Conservation (phyloP, 2,113 vertebrate species). For the Microcebus murinus region DNA sequence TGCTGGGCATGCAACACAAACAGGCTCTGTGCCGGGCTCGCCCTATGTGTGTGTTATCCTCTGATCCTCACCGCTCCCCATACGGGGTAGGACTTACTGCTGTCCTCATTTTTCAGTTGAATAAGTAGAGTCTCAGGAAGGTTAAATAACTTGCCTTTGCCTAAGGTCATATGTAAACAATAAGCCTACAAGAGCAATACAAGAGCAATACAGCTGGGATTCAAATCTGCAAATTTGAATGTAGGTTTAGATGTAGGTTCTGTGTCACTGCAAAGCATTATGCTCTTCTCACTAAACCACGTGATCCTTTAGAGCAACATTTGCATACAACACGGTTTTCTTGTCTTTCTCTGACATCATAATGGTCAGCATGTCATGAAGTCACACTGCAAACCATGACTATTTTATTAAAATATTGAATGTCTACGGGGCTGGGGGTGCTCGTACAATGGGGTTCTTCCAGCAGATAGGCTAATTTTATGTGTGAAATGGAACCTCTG, state of each 20-base stretch:
- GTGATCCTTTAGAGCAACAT: not conserved
- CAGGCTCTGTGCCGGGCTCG: not conserved
- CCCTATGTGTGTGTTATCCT: accelerated
- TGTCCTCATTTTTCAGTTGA: not conserved
- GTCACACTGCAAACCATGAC: not conserved
- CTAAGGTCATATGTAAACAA: not conserved
- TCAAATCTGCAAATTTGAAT: not conserved
- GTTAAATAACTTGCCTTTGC: not conserved
- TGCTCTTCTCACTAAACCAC: not conserved
- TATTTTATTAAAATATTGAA: not conserved
- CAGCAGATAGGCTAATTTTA: not conserved
- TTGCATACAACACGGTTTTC: not conserved
- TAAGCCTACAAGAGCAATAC: not conserved
- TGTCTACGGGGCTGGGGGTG: no score
- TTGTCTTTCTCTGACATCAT: not conserved
- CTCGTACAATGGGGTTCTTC: not conserved
- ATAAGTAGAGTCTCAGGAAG: not conserved
- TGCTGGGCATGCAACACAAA: no score
- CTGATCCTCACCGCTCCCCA: not conserved
- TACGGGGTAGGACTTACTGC: not conserved
- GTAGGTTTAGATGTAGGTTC: not conserved
- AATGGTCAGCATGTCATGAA: not conserved
- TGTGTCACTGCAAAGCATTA: not conserved
- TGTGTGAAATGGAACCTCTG: not conserved
- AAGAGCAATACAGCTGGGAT: not conserved